Evolutionary conservation across 2,113 vertebrate genomes (phyloP), one percentile per base, ranked within the genome.

Genomic region (Zosterops hypoxanthus): DNA sequence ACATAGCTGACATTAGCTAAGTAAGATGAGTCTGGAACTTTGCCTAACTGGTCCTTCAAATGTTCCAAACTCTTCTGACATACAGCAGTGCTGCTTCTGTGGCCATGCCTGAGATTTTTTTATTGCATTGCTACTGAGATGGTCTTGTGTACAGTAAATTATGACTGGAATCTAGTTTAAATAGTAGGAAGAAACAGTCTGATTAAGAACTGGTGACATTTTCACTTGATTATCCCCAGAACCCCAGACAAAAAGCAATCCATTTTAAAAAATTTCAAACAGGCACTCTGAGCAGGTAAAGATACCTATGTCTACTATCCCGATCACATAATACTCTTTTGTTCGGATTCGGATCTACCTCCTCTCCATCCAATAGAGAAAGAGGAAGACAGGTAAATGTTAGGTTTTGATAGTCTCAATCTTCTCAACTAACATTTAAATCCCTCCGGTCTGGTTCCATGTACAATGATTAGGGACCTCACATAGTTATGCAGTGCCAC

Each of bases 331-430:
- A 18, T 21, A 55, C 12, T 36, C 21, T 41, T 39, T 25, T 36
- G 5, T 14, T 57, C 18, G 31, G 24, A 77, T 41, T 85, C 59
- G 25, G 5, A 77, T 82, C 61, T 82, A 20, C 1, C 6, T 18
- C 8, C 12, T 13, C 12, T 2, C 2, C 12, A 41, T 2, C 11
- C 7, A 60, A 31, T 6, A 13, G 3, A 82, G 3, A 44, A 77
- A 73, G 14, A 5, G 5, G 11, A 65, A 13, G 52, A 73, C 0
- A 2, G 16, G 7, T 23, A 25, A 82, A 29, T 46, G 6, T 19
- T 73, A 69, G 14, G 1, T 61, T 88, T 69, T 61, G 22, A 73
- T 22, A 70, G 31, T 16, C 20, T 70, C 34, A 17, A 14, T n/a
- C 23, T 75, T 22, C 22, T 73, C 22, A 50, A 31, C 23, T 63